Evolutionary conservation across 2,888 invertebrate genomes (phyloP), one percentile per base, ranked within the genome.

Genomic region (Epirrhoe tristata): DNA sequence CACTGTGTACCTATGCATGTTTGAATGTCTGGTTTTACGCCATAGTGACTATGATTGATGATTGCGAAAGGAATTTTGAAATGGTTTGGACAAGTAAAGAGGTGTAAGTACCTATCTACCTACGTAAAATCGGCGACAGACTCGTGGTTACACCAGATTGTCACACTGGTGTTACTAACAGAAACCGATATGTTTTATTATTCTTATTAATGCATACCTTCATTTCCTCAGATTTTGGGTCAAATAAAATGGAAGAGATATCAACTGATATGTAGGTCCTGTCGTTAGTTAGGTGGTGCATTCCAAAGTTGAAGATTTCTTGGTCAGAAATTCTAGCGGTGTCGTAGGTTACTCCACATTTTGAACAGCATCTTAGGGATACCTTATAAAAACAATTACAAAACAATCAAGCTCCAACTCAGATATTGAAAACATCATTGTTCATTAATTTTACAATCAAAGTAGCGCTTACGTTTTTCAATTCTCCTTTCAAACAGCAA

Each of bases 401-500:
- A 1, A 4, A 34, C 7, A 34, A 7, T 34, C 34, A 7, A 34
- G 5, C 34, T 32, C 6, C 6, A 32, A 24, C 24, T 24, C 24
- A 24, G 24, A 24, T 24, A 24, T 3, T 24, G 1, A 24, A 24
- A 24, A 24, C 24, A 24, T n/a, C n/a, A n/a, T n/a, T 24, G 24
- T 24, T 24, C 1, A 2, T 24, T 2, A 24, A 24, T 2, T 7
- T 34, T 34, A 43, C 10, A 43, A 43, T 8, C 10, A 43, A 43
- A 2, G 7, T n/a, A 43, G n/a, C 12, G 1, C 81, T 77, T 77
- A 88, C 88, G 66, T 81, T 74, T 77, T 81, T 86, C 1, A 85
- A 70, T 6, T 77, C 75, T 57, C 78, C 81, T 55, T 74, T 76
- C 0, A 81, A 67, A 39, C 81, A 78, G 6, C 77, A 80, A 10